A percentile compares a stretch with the other conserved stretches of the same genome.
Conservation (phyloP, 2,797 vertebrate species). For the Cygnus olor region DNA sequence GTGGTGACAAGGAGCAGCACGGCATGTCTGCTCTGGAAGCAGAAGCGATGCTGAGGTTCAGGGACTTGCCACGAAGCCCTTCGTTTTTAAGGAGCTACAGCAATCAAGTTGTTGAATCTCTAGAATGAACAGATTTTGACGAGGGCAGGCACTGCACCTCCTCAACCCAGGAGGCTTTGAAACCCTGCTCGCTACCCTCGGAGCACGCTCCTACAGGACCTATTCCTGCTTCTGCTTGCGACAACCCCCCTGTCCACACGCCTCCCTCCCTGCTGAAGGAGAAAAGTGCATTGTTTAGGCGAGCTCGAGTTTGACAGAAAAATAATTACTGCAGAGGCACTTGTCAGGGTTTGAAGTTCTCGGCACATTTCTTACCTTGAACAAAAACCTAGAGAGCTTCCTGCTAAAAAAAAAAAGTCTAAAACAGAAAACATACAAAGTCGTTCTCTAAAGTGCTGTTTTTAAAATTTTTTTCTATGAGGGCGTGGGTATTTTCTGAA, state of each 20-base stretch:
- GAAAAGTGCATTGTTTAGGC: background rate
- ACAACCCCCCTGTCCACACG: background rate
- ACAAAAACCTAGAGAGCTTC: background rate
- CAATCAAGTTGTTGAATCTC: background rate
- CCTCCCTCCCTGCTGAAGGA: background rate
- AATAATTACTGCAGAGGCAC: background rate
- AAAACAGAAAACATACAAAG: background rate
- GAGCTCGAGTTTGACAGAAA: background rate
- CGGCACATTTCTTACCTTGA: background rate
- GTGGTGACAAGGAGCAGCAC: background rate
- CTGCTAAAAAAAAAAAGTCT: no score
- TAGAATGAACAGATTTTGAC: background rate
- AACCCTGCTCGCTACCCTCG: rapidly evolving
- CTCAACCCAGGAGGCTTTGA: background rate
- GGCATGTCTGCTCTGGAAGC: background rate
- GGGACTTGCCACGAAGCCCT: background rate
- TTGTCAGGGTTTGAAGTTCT: background rate
- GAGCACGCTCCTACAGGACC: background rate
- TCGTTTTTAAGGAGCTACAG: background rate
- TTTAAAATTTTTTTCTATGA: background rate
- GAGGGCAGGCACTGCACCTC: background rate
- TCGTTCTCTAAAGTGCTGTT: background rate
- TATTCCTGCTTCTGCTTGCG: background rate
- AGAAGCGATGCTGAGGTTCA: background rate
- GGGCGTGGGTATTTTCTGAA: background rate